Conservation (phyloP, 30 jellyfish, hydroid and myxozoan species). For the Hydractinia symbiolongicarpus region DNA sequence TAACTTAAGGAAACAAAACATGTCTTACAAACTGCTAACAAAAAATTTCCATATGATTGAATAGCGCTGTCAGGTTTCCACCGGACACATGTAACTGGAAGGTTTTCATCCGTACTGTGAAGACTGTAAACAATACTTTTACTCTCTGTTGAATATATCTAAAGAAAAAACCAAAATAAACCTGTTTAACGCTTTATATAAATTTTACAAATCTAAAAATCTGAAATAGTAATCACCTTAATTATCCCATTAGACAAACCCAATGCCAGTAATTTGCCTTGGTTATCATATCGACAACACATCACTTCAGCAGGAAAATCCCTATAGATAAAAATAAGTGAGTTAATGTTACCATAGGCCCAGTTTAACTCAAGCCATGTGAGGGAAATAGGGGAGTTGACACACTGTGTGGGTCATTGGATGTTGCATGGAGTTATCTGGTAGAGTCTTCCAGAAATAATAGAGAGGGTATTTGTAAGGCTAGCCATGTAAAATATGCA, state of each 20-base stretch:
- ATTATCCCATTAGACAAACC: conserved; percentile 69
- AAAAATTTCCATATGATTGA: conserved; percentile 47
- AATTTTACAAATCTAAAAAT: neutral
- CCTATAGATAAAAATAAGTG: conserved; percentile 29
- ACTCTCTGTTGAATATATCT: conserved; percentile 64
- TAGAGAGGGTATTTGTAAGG: too few relatives aligned
- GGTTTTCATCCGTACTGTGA: conserved; percentile 14
- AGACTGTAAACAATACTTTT: conserved; percentile 46
- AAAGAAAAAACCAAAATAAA: neutral
- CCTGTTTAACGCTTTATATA: neutral
- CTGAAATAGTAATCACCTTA: conserved; percentile 40
- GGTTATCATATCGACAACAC: conserved; percentile 68
- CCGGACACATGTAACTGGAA: conserved; percentile 77
- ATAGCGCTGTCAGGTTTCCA: conserved; percentile 67
- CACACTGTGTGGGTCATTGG: too few relatives aligned
- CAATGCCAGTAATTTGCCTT: conserved; percentile 57
- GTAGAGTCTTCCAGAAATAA: too few relatives aligned
- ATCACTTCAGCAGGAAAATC: conserved; percentile 63
- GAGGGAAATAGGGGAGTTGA: too few relatives aligned
- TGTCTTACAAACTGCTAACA: conserved; percentile 70
- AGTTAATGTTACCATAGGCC: too few relatives aligned
- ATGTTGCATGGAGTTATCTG: too few relatives aligned
- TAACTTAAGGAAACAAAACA: neutral
- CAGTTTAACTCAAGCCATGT: too few relatives aligned
- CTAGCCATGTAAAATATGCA: too few relatives aligned